phyloP scores from a whole-genome alignment of 2,797 vertebrate genomes.

The Astyanax mexicanus region DNA sequence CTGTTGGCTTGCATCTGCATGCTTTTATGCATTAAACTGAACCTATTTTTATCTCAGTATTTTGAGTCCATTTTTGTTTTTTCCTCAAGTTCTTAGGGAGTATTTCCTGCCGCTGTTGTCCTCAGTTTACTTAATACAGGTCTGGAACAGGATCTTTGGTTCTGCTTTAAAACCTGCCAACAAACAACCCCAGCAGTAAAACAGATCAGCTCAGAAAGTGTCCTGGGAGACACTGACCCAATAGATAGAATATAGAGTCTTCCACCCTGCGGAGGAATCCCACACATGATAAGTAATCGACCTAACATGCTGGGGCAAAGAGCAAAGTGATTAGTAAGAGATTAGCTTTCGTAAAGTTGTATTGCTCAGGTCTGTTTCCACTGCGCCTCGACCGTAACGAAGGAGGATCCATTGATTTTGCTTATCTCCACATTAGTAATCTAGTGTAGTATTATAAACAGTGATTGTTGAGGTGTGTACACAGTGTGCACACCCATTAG shows the following conservation, averaged over 20 bases:
- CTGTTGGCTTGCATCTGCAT: no score
- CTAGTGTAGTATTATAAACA: slow-evolving; percentile 5
- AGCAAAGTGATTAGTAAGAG: slow-evolving; percentile 25
- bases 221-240: not conserved
- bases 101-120: no score
- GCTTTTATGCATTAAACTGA: no score
- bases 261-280: slow-evolving; percentile 1
- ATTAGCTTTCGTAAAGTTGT: slow-evolving; percentile 33
- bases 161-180: no score
- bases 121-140: no score
- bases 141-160: no score
- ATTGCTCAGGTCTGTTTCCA: not conserved
- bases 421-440: not conserved
- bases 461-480: not conserved
- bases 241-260: not conserved
- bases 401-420: not conserved
- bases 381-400: not conserved
- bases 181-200: not conserved
- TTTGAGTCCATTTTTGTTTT: no score
- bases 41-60: no score
- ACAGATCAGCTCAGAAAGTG: not conserved
- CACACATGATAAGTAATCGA: not conserved
- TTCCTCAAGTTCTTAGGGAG: no score
- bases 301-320: not conserved
- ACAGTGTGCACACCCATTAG: not conserved